phyloP scores from a whole-genome alignment of 2,113 vertebrate genomes.

The Ciconia stormi region DNA sequence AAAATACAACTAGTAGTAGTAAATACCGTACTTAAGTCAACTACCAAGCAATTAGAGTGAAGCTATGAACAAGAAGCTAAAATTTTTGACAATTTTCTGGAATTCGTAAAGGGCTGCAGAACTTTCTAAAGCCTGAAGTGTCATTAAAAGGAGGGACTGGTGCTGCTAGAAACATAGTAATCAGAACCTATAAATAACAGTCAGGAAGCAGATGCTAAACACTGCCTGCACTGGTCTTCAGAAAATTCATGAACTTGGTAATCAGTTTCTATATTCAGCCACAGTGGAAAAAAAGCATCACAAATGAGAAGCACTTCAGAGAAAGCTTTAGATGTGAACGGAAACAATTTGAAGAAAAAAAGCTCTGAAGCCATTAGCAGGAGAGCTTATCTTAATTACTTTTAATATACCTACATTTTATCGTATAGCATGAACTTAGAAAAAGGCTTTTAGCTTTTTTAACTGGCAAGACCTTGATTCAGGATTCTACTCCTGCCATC shows the following conservation, averaged over 20 bases:
- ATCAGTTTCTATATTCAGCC: slow-evolving; percentile 60
- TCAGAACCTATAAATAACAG: slow-evolving; percentile 50
- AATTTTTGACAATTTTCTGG: neutral
- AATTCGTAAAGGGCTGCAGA: neutral
- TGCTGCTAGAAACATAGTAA: slow-evolving; percentile 39
- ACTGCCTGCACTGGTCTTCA: slow-evolving; percentile 27
- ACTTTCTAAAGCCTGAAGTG: slow-evolving; percentile 28
- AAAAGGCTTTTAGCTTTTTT: neutral
- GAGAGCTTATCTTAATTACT: slow-evolving; percentile 48
- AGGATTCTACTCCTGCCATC: neutral
- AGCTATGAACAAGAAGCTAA: neutral
- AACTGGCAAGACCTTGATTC: neutral
- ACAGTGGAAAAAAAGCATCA: slow-evolving; percentile 26
- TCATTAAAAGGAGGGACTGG: slow-evolving; percentile 16
- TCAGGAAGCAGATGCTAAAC: slow-evolving; percentile 56
- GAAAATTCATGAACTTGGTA: slow-evolving; percentile 56
- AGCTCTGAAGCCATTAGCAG: slow-evolving; percentile 25
- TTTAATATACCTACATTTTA: slow-evolving; percentile 31
- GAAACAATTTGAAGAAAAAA: slow-evolving; percentile 38
- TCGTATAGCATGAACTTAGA: neutral
- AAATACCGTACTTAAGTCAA: neutral
- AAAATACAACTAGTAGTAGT: neutral
- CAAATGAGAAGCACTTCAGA: slow-evolving; percentile 48
- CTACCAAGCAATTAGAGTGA: neutral
- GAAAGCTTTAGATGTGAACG: slow-evolving; percentile 22